Evolutionary conservation across 2,113 vertebrate species (phyloP).

Genomic region (Pycnonotus jocosus): DNA sequence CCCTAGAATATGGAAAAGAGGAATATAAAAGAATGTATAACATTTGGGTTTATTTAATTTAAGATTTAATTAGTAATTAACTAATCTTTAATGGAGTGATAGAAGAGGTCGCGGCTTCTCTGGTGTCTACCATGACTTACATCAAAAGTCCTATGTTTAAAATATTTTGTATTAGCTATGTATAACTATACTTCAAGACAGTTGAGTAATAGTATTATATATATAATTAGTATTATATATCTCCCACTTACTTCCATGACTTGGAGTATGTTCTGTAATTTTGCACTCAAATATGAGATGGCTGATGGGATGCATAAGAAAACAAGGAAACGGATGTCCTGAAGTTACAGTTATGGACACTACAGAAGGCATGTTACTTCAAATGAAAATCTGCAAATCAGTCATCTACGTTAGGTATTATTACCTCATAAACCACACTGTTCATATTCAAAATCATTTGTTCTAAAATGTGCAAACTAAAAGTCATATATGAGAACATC

Average conservation of each 20-base stretch:
- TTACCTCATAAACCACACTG: background rate
- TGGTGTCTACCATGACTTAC: background rate
- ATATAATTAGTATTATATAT: background rate
- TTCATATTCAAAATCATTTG: background rate
- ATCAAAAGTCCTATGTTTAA: background rate
- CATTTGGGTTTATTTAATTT: background rate
- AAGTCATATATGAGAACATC: background rate
- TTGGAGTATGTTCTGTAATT: background rate
- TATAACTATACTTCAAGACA: background rate
- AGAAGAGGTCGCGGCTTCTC: background rate
- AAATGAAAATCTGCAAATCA: background rate
- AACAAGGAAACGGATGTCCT: background rate
- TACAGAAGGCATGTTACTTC: background rate
- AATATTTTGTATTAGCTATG: background rate
- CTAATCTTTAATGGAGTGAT: background rate
- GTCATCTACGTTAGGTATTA: accelerated
- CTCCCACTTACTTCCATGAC: background rate
- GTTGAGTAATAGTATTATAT: background rate
- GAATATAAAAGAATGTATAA: background rate
- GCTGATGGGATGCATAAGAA: background rate
- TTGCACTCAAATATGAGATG: background rate
- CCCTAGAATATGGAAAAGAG: background rate
- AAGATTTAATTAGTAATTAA: background rate
- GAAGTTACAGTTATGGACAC: background rate
- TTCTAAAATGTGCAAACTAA: background rate